These are phyloP conservation scores for Myotis brandtii DNA, from an alignment of 2,113 vertebrate genomes.

Conservation along the genomic window DNA sequence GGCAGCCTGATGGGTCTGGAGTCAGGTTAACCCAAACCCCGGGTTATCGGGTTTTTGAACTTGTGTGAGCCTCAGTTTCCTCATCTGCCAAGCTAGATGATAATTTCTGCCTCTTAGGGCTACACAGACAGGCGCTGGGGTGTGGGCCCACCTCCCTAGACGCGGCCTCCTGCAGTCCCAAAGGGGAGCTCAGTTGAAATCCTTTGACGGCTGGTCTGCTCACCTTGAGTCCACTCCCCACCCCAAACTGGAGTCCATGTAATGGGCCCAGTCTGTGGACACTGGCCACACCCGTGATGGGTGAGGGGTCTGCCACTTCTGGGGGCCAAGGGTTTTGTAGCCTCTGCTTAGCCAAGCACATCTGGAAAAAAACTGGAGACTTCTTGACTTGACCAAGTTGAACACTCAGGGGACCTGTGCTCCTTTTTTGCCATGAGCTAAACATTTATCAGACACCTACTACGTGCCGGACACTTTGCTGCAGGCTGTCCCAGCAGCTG, in stretches of 20 bases:
- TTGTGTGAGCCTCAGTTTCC: neutral
- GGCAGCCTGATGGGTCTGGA: neutral
- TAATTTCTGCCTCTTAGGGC: neutral
- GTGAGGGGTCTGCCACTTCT: neutral
- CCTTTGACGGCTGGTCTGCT: neutral
- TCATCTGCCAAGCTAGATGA: neutral
- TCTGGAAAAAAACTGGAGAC: neutral
- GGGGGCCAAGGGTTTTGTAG: neutral
- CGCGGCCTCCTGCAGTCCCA: neutral
- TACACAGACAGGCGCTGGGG: neutral
- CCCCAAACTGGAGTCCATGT: accelerated
- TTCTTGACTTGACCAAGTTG: neutral
- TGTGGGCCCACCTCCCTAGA: neutral
- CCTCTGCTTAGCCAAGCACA: neutral
- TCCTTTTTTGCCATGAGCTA: neutral
- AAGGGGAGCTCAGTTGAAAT: neutral
- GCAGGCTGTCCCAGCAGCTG: neutral
- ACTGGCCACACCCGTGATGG: neutral
- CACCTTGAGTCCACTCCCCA: neutral
- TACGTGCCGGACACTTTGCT: accelerated
- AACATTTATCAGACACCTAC: neutral
- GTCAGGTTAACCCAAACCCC: neutral
- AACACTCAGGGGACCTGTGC: neutral
- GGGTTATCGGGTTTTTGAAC: neutral
- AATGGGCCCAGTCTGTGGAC: neutral